A percentile compares a stretch with the other conserved stretches of the same genome.
Conservation (phyloP, 2,888 invertebrate species). For the Beris chalybata region DNA sequence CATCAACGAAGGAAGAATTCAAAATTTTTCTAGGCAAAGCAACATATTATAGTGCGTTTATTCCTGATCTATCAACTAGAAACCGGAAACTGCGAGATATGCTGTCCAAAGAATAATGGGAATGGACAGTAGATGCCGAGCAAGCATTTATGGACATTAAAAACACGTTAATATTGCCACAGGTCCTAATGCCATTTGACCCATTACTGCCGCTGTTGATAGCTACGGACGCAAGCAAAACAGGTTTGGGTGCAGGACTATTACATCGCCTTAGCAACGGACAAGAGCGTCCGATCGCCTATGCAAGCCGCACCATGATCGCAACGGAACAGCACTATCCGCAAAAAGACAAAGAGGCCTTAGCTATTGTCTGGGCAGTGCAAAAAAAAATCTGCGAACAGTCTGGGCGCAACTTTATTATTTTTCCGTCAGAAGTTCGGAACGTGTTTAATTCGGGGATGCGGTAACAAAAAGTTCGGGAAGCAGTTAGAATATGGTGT, state of each 20-base stretch:
- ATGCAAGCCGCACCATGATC: background rate
- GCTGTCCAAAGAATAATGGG: no score
- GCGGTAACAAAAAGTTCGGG: no score
- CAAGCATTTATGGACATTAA: background rate
- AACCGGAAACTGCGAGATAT: no score
- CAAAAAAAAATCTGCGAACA: no score
- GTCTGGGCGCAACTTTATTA: no score
- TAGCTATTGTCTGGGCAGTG: constrained; percentile 28
- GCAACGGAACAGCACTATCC: constrained; percentile 30
- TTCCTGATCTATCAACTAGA: background rate
- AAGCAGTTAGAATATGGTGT: no score
- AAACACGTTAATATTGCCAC: constrained; percentile 12
- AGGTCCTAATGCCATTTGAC: constrained; percentile 32
- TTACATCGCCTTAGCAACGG: constrained; percentile 31
- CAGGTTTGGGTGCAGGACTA: constrained; percentile 33
- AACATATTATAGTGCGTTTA: background rate
- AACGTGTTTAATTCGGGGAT: no score
- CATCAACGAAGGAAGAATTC: constrained; percentile 3
- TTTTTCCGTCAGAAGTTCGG: no score
- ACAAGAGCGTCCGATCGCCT: constrained; percentile 36
- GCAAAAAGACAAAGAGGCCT: constrained; percentile 33
- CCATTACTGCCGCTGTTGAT: constrained; percentile 31
- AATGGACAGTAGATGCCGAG: no score
- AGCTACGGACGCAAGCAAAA: constrained; percentile 36
- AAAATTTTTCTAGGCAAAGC: constrained; percentile 6